phyloP scores from a whole-genome alignment of 2,888 invertebrate genomes.

The Pheosia gnoma region DNA sequence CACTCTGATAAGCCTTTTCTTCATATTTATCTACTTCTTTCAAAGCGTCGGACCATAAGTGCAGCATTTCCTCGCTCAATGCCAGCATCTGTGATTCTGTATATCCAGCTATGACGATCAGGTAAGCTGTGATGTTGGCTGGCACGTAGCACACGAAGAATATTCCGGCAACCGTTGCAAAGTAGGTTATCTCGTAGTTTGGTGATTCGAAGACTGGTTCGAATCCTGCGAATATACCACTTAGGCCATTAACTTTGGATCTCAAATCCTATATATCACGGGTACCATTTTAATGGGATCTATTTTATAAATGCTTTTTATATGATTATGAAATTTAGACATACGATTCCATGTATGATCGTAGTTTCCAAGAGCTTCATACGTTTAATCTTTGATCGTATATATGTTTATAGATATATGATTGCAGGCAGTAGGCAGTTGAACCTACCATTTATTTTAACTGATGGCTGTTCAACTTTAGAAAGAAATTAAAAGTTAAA shows the following conservation, averaged over 20 bases:
- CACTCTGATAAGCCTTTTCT: background rate
- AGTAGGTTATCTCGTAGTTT: conserved; percentile 33
- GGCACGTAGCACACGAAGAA: conserved; percentile 28
- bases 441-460: too few species aligned
- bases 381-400: too few species aligned
- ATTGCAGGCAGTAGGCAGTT: too few species aligned
- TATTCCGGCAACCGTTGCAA: conserved; percentile 18
- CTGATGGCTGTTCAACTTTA: too few species aligned
- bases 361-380: too few species aligned
- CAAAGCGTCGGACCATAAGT: conserved; percentile 34
- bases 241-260: background rate
- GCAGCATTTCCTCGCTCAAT: conserved; percentile 24
- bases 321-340: too few species aligned
- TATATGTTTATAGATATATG: too few species aligned
- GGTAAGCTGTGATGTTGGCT: conserved; percentile 14
- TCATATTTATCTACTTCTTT: conserved; percentile 10
- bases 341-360: too few species aligned
- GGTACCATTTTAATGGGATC: too few species aligned
- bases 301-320: too few species aligned
- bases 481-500: background rate
- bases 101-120: conserved; percentile 25
- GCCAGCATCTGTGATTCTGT: conserved; percentile 24
- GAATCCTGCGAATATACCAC: conserved; percentile 18
- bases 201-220: conserved; percentile 32
- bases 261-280: too few species aligned